These are phyloP conservation scores for Ophthalmolycus amberensis DNA, from an alignment of 2,113 vertebrate genomes.

Conservation along the genomic window DNA sequence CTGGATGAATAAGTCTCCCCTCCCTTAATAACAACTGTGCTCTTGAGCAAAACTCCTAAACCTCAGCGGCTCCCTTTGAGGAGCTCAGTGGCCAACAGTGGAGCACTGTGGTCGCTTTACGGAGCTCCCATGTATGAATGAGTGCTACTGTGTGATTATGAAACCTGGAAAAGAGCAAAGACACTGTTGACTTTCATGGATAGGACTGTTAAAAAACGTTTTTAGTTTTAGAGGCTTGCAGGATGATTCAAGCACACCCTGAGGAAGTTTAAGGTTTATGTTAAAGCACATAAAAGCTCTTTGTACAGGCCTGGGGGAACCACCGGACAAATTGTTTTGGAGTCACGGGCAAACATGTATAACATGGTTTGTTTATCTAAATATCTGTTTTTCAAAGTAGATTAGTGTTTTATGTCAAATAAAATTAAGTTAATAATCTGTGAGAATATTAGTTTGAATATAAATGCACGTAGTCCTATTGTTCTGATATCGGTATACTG, in stretches of 20 bases:
- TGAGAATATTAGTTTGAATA: neutral
- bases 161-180: conserved; percentile 29
- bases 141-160: conserved; percentile 50
- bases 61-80: conserved; percentile 26
- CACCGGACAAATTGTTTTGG: conserved; percentile 26
- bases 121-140: conserved; percentile 58
- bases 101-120: conserved; percentile 43
- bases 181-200: conserved; percentile 37
- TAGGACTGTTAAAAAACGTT: conserved; percentile 36
- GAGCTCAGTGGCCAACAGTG: conserved; percentile 38
- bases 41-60: conserved; percentile 38
- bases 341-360: conserved; percentile 1
- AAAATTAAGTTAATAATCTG: neutral
- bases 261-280: conserved; percentile 39
- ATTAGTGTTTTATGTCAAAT: conserved; percentile 7
- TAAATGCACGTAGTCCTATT: neutral
- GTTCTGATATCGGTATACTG: neutral
- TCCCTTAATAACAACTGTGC: conserved; percentile 32
- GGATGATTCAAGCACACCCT: conserved; percentile 24
- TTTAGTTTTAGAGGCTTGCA: conserved; percentile 45
- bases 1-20: conserved; percentile 9
- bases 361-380: conserved; percentile 19
- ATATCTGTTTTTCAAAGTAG: conserved; percentile 5
- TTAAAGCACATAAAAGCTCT: conserved; percentile 47
- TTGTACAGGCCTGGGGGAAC: neutral